Conservation (phyloP, 2,888 invertebrate genomes). For the Lordiphosa andalusiaca region DNA sequence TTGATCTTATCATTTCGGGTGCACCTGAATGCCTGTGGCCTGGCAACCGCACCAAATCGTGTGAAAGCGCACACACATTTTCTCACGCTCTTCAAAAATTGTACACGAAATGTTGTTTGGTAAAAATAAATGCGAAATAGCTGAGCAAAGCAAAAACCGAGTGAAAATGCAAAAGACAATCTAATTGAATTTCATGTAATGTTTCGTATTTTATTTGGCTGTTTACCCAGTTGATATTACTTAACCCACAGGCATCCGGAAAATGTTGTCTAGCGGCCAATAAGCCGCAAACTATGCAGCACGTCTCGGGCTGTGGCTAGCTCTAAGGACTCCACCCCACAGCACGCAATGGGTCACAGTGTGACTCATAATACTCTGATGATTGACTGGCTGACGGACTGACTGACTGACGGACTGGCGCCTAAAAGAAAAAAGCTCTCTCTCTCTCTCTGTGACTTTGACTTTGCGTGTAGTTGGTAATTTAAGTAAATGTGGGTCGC, state of each 20-base stretch:
- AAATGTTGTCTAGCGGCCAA: constrained; percentile 54
- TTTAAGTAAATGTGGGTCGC: constrained; percentile 75
- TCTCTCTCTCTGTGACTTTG: constrained; percentile 23
- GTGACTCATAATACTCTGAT: constrained; percentile 61
- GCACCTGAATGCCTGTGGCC: too few relatives aligned
- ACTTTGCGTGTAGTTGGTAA: constrained; percentile 76
- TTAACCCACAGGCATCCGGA: constrained; percentile 33
- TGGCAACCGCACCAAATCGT: too few relatives aligned
- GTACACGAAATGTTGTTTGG: too few relatives aligned
- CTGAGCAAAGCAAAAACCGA: constrained; percentile 49
- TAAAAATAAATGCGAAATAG: constrained; percentile 43
- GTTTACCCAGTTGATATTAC: constrained; percentile 28
- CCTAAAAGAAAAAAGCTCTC: constrained; percentile 28
- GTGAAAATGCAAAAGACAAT: constrained; percentile 6
- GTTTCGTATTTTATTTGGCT: neutral
- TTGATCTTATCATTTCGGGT: too few relatives aligned
- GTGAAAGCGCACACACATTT: constrained; percentile 1
- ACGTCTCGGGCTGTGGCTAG: constrained; percentile 20
- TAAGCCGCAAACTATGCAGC: constrained; percentile 50
- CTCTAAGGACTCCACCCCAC: constrained; percentile 32
- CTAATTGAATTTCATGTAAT: too few relatives aligned
- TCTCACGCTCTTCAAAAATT: constrained; percentile 13
- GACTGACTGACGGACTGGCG: constrained; percentile 35
- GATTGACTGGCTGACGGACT: constrained; percentile 50
- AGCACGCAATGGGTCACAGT: constrained; percentile 52